phyloP scores from a whole-genome alignment of 2,113 vertebrate genomes.

The Eudyptes chrysolophus region DNA sequence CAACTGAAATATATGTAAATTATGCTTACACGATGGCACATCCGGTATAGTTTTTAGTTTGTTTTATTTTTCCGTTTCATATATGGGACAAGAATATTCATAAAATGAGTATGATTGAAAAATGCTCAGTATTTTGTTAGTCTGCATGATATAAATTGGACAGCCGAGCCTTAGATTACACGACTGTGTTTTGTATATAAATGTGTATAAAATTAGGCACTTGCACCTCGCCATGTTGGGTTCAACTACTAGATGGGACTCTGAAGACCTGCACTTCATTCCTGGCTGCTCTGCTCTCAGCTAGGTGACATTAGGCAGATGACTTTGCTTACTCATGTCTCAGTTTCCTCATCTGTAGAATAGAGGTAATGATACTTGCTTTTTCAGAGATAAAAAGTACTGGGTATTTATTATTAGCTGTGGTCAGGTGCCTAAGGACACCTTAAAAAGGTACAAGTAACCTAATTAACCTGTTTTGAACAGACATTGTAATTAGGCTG shows the following conservation, averaged over 20 bases:
- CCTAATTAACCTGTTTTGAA: constrained; percentile 64
- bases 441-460: constrained; percentile 47
- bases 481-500: constrained; percentile 46
- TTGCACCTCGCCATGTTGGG: neutral
- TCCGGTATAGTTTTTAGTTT: neutral
- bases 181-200: neutral
- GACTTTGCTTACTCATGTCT: constrained; percentile 28
- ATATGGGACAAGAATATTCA: neutral
- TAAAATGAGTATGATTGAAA: neutral
- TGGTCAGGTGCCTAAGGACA: constrained; percentile 46
- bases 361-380: neutral
- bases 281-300: neutral
- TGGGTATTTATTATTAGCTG: constrained; percentile 58
- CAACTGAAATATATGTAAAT: neutral
- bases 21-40: neutral
- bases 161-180: neutral
- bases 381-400: constrained; percentile 19
- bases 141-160: neutral
- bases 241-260: neutral
- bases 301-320: constrained; percentile 29
- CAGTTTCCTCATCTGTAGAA: neutral
- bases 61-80: neutral
- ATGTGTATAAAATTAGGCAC: neutral
- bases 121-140: neutral
- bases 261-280: neutral